phyloP scores from a whole-genome alignment of 2,113 vertebrate species.

The Ailurus styani region DNA sequence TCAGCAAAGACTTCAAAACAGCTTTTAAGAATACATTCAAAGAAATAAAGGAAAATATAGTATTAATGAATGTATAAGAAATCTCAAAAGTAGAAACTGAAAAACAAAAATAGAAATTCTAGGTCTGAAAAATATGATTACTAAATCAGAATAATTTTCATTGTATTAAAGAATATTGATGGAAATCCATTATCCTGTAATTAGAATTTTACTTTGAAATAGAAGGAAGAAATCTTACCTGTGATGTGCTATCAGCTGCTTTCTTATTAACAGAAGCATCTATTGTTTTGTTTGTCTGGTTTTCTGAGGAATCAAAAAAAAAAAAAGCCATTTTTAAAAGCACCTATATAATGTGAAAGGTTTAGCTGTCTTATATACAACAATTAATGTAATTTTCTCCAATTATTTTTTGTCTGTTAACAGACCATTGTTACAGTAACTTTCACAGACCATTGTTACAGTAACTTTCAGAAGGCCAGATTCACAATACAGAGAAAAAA shows the following conservation, averaged over 20 bases:
- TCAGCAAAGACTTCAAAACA: neutral
- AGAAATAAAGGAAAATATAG: neutral
- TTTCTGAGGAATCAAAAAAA: constrained; percentile 79
- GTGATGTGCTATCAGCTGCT: constrained; percentile 77
- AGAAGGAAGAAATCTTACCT: constrained; percentile 77
- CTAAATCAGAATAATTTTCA: constrained; percentile 3
- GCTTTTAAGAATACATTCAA: neutral
- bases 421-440: neutral
- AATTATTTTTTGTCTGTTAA: neutral
- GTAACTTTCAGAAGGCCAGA: neutral
- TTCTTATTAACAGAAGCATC: constrained; percentile 82
- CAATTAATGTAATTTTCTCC: neutral
- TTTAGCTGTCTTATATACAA: neutral
- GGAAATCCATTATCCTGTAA: constrained; percentile 60
- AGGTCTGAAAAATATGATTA: neutral
- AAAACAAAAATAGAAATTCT: neutral
- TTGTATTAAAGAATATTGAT: neutral
- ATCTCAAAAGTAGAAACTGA: neutral
- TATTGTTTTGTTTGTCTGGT: constrained; percentile 80
- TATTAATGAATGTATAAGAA: neutral
- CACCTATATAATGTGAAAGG: neutral
- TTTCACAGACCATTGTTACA: neutral
- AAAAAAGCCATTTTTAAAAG: neutral
- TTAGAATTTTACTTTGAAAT: constrained; percentile 53
- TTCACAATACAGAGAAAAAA: neutral